phyloP scores from a whole-genome alignment of 2,797 vertebrate species.

The Oceanodroma leucorhoa region DNA sequence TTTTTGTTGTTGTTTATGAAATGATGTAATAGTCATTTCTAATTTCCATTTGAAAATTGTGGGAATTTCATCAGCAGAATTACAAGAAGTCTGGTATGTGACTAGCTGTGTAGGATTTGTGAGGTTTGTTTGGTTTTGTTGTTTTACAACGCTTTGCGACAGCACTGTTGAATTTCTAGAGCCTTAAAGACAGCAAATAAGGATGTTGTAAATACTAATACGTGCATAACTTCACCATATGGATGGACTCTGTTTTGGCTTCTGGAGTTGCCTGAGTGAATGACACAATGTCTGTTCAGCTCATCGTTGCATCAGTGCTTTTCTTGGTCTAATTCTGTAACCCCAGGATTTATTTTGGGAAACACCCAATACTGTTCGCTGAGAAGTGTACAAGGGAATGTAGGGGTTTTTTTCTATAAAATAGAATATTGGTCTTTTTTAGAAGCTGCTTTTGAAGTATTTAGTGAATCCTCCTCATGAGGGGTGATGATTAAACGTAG shows the following conservation, averaged over 20 bases:
- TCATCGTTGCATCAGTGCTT: background rate
- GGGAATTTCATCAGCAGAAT: background rate
- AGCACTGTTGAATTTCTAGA: background rate
- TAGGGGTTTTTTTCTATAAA: background rate
- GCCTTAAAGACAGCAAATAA: background rate
- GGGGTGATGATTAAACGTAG: background rate
- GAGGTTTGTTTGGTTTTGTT: background rate
- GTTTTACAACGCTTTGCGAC: background rate
- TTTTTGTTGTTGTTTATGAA: background rate
- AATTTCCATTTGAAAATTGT: background rate
- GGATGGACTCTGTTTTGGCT: background rate
- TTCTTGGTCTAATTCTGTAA: background rate
- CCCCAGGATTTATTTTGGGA: background rate
- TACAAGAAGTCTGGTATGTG: background rate
- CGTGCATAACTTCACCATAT: background rate
- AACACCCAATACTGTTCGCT: background rate
- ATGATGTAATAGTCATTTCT: background rate
- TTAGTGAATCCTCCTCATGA: background rate
- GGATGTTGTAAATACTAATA: background rate
- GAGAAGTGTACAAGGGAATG: background rate
- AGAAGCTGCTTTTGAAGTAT: background rate
- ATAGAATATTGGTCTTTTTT: background rate
- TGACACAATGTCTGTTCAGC: rapidly evolving
- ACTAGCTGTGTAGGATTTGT: background rate
- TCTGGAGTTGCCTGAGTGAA: background rate